Evolutionary conservation across 2,797 vertebrate genomes (phyloP).

Genomic region (Poliocrania exsul): DNA sequence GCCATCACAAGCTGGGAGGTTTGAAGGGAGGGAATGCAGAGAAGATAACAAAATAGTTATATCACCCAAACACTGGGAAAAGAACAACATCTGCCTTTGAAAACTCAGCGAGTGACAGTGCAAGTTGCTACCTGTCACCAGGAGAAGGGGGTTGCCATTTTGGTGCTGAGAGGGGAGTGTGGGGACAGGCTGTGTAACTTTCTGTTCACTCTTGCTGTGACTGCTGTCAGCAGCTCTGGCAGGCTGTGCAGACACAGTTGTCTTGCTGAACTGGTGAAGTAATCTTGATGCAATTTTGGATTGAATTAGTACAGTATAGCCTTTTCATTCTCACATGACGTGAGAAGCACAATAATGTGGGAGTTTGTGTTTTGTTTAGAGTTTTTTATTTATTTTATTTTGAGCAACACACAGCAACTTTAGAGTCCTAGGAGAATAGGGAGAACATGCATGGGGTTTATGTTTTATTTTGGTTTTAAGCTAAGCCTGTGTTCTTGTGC

Average conservation of each 20-base stretch:
- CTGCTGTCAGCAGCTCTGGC: neutral
- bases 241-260: neutral
- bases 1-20: neutral
- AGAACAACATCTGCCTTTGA: neutral
- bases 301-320: neutral
- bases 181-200: neutral
- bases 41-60: slow-evolving; percentile 3
- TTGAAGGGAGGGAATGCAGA: neutral
- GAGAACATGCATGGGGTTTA: neutral
- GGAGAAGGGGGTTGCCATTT: rapidly evolving
- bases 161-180: neutral
- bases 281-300: neutral
- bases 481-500: neutral
- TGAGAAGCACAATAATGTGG: neutral
- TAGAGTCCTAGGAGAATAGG: neutral
- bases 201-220: neutral
- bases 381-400: neutral
- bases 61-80: neutral
- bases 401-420: neutral
- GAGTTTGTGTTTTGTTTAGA: neutral
- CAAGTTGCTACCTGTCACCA: neutral
- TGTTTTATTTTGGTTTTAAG: slow-evolving; percentile 13
- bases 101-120: neutral
- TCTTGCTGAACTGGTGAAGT: neutral
- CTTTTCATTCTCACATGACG: neutral